Conservation (phyloP, 2,888 invertebrate genomes). For the Anthrax anthrax region DNA sequence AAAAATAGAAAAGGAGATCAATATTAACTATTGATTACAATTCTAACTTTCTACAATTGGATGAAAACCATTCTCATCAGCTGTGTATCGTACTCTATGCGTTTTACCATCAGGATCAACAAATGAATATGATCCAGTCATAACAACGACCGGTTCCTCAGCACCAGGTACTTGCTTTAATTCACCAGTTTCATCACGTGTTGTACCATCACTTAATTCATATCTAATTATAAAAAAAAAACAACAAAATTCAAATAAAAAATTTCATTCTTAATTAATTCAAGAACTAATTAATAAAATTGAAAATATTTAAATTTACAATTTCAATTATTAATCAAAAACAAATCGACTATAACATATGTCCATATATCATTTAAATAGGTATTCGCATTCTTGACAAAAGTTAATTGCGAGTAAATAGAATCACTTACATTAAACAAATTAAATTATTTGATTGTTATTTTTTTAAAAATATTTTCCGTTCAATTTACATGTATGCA, state of each 20-base stretch:
- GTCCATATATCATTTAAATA: too few relatives aligned
- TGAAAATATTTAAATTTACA: too few relatives aligned
- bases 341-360: too few relatives aligned
- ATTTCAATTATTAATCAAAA: too few relatives aligned
- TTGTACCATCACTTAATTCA: constrained; percentile 17
- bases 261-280: too few relatives aligned
- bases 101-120: constrained; percentile 17
- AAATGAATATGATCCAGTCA: constrained; percentile 19
- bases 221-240: constrained; percentile 11
- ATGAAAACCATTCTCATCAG: constrained; percentile 21
- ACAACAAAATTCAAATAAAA: not conserved
- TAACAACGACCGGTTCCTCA: constrained; percentile 17
- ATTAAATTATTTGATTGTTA: too few relatives aligned
- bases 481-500: too few relatives aligned
- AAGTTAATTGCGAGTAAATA: too few relatives aligned
- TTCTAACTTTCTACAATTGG: constrained; percentile 11
- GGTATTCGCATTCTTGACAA: too few relatives aligned
- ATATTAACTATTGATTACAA: not conserved
- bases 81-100: constrained; percentile 21
- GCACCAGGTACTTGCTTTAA: constrained; percentile 16
- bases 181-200: constrained; percentile 18
- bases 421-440: too few relatives aligned
- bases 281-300: too few relatives aligned
- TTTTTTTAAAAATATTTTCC: too few relatives aligned
- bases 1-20: not conserved